Evolutionary conservation across 2,888 invertebrate species (phyloP), one percentile per base, ranked within the genome.

Genomic region (Phyllotreta cruciferae): DNA sequence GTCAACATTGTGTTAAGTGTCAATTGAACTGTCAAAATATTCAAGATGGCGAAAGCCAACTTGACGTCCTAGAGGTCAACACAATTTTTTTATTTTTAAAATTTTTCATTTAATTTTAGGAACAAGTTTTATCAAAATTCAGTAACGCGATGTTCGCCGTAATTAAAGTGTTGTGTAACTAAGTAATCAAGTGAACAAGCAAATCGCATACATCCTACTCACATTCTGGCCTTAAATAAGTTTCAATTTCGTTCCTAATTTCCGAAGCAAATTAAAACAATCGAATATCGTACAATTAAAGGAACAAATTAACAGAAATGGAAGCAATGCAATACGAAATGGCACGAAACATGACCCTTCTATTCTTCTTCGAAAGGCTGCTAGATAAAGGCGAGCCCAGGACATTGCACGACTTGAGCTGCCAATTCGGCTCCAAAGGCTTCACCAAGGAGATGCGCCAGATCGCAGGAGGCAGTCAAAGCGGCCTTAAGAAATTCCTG

Each of bases 401-500:
- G 81, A 96, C 96, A 71, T 87, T 98, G 77, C 97, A 97, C 83
- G 98, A 99, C 85, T 87, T 99, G 74, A 96, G 96, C 80, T 98
- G 98, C 83, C 97, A 98, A 83, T 99, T 99, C 83, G 98, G 98
- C 77, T 97, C 98, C 73, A 96, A 97, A 82, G 98, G 96, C 73
- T 99, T 99, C 83, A 97, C 98, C 24, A 94, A 96, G 84, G 98
- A 98, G 85, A 98, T 98, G 98, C 86, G 96, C 74, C 95, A 95
- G 82, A 93, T 94, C 73, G 93, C 93, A 75, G 93, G 98, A 71
- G 96, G 96, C 74, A 96, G 96, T 73, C 97, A 98, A 83, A 94
- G 94, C 75, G 94, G 98, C 62, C 86, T 99, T 65, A 96, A 95
- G 82, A 98, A 98, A 83, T 99, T 99, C 84, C 87, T 99, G 77